Conservation (phyloP, 2,888 invertebrate species). For the Tridacna gigas region DNA sequence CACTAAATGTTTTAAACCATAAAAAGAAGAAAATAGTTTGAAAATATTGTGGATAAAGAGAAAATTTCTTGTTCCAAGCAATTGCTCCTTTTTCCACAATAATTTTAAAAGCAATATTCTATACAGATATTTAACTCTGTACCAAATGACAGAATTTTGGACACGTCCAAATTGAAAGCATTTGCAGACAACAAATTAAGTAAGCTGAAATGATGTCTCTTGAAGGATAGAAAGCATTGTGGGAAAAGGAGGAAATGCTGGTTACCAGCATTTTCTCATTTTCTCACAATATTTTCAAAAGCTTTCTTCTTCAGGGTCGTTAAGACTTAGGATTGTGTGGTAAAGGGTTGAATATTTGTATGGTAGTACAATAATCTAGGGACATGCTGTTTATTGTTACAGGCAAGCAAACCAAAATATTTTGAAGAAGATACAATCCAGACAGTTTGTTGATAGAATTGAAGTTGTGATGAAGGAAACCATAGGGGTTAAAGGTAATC, state of each 20-base stretch:
- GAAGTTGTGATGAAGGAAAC: constrained; percentile 83
- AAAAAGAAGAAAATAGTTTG: background rate
- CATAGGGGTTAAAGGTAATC: constrained; percentile 80
- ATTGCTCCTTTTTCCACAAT: background rate
- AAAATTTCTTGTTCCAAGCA: background rate
- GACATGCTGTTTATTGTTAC: constrained; percentile 28
- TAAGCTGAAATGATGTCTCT: background rate
- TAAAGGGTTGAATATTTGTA: no score
- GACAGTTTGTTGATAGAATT: constrained; percentile 81
- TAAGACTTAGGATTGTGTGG: no score
- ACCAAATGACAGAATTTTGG: no score
- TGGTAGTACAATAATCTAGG: no score
- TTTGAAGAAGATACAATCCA: constrained; percentile 75
- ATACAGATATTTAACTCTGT: no score
- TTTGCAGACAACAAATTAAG: no score
- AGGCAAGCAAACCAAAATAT: constrained; percentile 72
- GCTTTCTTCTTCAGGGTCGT: background rate
- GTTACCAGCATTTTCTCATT: background rate
- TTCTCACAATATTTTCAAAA: background rate
- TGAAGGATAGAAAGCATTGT: background rate
- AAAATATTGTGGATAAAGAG: background rate
- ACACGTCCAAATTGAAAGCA: no score
- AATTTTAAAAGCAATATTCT: background rate
- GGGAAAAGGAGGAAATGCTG: background rate
- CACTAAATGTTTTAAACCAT: background rate